Conservation (phyloP, 2,797 vertebrate species). For the Danio albolineatus region DNA sequence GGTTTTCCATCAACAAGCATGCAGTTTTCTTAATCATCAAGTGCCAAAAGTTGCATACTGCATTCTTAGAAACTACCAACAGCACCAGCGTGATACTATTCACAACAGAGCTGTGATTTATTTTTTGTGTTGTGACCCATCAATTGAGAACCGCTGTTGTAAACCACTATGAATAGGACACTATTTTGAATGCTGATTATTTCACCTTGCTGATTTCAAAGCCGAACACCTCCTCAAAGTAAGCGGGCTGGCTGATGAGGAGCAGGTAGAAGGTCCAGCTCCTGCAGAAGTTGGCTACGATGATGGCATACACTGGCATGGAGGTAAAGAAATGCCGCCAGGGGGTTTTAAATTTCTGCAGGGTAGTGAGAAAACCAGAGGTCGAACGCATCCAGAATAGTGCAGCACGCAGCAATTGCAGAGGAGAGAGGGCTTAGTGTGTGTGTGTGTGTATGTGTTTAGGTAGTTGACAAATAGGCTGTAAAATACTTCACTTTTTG, state of each 20-base stretch:
- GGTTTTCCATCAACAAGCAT: too few species aligned
- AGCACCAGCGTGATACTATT: not conserved
- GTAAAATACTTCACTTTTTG: too few species aligned
- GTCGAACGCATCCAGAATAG: slow-evolving; percentile 24
- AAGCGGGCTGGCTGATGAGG: slow-evolving; percentile 86
- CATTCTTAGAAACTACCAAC: too few species aligned
- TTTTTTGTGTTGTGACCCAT: not conserved
- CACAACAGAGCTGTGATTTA: not conserved
- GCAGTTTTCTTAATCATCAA: too few species aligned
- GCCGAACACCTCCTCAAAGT: slow-evolving; percentile 86
- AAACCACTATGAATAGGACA: not conserved
- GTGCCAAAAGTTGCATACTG: too few species aligned
- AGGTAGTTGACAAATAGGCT: not conserved
- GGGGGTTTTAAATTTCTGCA: slow-evolving; percentile 84
- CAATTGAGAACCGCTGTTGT: not conserved
- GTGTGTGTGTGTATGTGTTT: not conserved
- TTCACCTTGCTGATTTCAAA: slow-evolving; percentile 87
- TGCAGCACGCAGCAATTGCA: slow-evolving; percentile 28
- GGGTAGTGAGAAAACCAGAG: slow-evolving; percentile 31
- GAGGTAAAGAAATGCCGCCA: slow-evolving; percentile 86
- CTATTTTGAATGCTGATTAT: not conserved
- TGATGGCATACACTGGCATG: slow-evolving; percentile 87
- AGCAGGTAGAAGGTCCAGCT: slow-evolving; percentile 89
- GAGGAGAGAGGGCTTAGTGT: slow-evolving; percentile 2
- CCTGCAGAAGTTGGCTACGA: slow-evolving; percentile 87